Percentiles rank a stretch among this genome's conserved stretches.
Conservation (phyloP, 2,113 vertebrate genomes). For the Uria aalge region DNA sequence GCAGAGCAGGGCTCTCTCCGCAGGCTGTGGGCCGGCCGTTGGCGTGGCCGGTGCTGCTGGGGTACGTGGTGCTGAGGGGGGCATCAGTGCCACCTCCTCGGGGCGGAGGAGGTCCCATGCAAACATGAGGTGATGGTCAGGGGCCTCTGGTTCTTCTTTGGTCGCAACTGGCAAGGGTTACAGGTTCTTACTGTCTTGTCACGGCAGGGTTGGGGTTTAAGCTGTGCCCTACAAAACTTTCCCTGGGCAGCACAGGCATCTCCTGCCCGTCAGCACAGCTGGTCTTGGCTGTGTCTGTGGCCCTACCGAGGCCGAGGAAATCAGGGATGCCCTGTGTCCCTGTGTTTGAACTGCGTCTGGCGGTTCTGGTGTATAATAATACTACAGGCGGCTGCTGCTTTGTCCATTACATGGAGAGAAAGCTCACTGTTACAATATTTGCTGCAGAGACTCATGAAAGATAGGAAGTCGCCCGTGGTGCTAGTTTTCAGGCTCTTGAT, state of each 20-base stretch:
- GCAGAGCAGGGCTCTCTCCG: neutral
- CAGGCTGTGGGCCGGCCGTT: neutral
- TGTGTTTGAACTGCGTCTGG: rapidly evolving
- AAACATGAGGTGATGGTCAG: neutral
- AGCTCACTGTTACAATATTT: neutral
- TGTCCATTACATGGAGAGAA: rapidly evolving
- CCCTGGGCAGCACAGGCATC: neutral
- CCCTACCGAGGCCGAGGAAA: neutral
- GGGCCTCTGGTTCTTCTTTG: neutral
- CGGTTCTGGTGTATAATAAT: neutral
- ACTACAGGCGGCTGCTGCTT: neutral
- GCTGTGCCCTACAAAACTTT: neutral
- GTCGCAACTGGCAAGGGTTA: neutral
- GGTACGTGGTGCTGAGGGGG: neutral
- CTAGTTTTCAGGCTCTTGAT: neutral
- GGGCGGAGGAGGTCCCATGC: neutral
- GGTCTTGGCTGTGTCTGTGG: neutral
- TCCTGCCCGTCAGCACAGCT: neutral
- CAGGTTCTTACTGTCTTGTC: neutral
- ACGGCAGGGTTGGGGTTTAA: neutral
- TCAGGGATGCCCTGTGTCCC: rapidly evolving
- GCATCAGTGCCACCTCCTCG: too few relatives aligned
- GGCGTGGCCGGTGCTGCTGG: neutral
- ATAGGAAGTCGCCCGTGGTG: neutral
- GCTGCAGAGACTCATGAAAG: neutral